phyloP scores from a whole-genome alignment of 2,888 invertebrate species.

The Chrysotoxum bicinctum region DNA sequence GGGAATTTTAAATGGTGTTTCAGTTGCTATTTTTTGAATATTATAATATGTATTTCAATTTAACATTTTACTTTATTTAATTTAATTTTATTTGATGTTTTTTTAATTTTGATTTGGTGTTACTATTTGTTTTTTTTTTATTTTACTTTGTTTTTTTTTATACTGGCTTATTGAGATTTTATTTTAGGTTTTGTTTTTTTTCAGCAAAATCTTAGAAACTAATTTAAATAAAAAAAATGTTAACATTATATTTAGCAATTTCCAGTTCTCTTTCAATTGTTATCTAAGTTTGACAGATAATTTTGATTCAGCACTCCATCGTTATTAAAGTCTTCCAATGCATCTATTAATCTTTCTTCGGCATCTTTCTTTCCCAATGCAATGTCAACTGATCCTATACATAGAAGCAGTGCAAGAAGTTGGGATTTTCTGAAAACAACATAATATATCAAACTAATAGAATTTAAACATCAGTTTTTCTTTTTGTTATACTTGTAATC shows the following conservation, averaged over 20 bases:
- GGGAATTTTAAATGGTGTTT: constrained; percentile 62
- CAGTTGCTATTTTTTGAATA: constrained; percentile 33
- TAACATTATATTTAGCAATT: background rate
- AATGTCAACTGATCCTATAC: constrained; percentile 91
- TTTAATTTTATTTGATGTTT: constrained; percentile 8
- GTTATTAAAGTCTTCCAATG: constrained; percentile 87
- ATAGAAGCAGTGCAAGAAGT: constrained; percentile 88
- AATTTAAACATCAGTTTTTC: no score
- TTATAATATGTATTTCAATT: constrained; percentile 28
- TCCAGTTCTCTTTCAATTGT: constrained; percentile 39
- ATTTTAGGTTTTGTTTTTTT: background rate
- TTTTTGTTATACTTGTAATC: constrained; percentile 82
- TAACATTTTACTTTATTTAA: constrained; percentile 17
- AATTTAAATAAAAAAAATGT: background rate
- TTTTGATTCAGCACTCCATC: constrained; percentile 84
- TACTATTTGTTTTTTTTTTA: background rate
- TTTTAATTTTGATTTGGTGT: constrained; percentile 50
- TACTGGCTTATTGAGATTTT: constrained; percentile 2
- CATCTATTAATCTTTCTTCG: constrained; percentile 88
- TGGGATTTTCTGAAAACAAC: constrained; percentile 83
- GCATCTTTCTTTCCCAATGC: constrained; percentile 89
- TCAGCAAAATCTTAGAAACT: constrained; percentile 22
- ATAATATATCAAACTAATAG: background rate
- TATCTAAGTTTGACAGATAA: constrained; percentile 59
- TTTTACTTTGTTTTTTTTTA: background rate